These are phyloP conservation scores for Apis florea DNA, from an alignment of 1,140 invertebrate species.

Conservation along the genomic window DNA sequence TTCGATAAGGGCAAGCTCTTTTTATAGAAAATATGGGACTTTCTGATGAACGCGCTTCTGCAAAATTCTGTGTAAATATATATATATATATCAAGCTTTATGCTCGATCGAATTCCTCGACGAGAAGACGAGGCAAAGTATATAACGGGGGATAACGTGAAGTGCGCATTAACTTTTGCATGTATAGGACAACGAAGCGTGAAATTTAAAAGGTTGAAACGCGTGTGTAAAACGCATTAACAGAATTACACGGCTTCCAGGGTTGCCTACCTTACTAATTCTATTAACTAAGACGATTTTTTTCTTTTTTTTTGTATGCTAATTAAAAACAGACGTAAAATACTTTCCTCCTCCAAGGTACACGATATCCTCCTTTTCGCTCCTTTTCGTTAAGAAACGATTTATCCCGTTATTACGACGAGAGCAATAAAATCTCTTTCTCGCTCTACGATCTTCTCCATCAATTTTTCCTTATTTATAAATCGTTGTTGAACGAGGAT, in stretches of 20 bases:
- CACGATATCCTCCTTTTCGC: neutral
- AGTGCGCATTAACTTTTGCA: conserved; percentile 11
- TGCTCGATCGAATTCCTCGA: neutral
- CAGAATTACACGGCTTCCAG: conserved; percentile 26
- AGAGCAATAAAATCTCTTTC: too few relatives aligned
- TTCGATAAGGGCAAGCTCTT: neutral
- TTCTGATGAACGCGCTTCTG: neutral
- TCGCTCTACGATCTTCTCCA: too few relatives aligned
- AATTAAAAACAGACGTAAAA: neutral
- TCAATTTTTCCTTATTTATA: too few relatives aligned
- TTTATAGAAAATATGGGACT: neutral
- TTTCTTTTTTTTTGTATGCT: neutral
- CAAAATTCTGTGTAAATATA: too few relatives aligned
- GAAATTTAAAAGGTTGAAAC: conserved; percentile 40
- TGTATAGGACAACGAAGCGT: conserved; percentile 8
- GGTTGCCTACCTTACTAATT: neutral
- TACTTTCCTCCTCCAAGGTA: neutral
- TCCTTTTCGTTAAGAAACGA: too few relatives aligned
- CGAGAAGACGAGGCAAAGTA: neutral
- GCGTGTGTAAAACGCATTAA: conserved; percentile 20
- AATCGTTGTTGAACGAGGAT: too few relatives aligned
- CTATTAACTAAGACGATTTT: neutral
- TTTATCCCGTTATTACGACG: too few relatives aligned
- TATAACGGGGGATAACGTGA: neutral
- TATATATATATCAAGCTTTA: neutral